Evolutionary conservation across 53 echinoderm and acorn worm species (phyloP), one percentile per base, ranked within the genome.

Genomic region (Holothuria leucospilota): DNA sequence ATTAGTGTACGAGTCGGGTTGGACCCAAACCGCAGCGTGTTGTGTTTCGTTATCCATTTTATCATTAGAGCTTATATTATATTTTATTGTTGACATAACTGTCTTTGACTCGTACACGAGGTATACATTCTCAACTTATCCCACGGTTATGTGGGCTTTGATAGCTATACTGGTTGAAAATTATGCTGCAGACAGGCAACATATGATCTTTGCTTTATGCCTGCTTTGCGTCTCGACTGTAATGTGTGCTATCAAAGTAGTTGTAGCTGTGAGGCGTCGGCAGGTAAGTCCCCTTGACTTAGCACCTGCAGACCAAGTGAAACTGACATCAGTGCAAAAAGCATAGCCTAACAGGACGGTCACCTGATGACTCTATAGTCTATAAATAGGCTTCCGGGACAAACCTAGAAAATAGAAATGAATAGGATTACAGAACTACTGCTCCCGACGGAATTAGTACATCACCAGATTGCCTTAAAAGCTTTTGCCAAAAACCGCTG

Each of bases 71-170:
- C 78, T 78, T 52, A 78, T 78, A 51, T 14, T 78, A 15, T 86
- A 39, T 27, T 75, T 86, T 59, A 60, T 86, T n/a, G 14, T 60
- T 11, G 86, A 86, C 20, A 27, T 72, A 38, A 59, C 40, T 7
- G 34, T 72, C 8, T 41, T 86, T 30, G 86, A 86, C 23, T 26
- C n/a, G 30, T 86, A 86, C 40, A 73, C 73, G 14, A 56, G 86
- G 8, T 86, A 86, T 59, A 86, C 86, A 62, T 73, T 74, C 39
- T 77, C 86, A 8, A 86, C 62, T 21, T 86, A 86, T 21, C 86
- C 86, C 20, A 86, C 74, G 8, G 39, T 86, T 20, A 71, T 86
- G 29, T 86, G 86, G 86, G 86, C 75, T 3, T 61, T 86, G 24
- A 21, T 69, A 16, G 85, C 68, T 13, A 52, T 68, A 34, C 9